Conservation (phyloP, 2,113 vertebrate genomes). For the Murina feae region DNA sequence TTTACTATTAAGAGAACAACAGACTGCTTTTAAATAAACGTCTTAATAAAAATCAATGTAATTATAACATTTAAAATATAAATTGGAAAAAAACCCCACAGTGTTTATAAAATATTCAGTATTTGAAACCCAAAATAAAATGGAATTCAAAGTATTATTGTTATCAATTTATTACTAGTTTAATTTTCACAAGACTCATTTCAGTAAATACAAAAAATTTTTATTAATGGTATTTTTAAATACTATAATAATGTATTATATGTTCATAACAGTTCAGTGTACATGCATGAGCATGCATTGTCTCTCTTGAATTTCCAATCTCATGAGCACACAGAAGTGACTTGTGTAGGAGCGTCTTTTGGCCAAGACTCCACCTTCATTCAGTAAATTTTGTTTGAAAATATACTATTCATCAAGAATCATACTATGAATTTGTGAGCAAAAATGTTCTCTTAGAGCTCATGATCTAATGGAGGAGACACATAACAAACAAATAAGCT, state of each 20-base stretch:
- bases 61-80: slow-evolving; percentile 31
- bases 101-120: slow-evolving; percentile 17
- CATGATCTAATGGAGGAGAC: neutral
- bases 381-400: neutral
- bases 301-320: neutral
- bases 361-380: neutral
- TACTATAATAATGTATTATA: neutral
- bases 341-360: neutral
- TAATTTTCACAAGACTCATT: slow-evolving; percentile 13
- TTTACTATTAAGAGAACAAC: slow-evolving; percentile 38
- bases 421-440: neutral
- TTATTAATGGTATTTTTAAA: neutral
- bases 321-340: neutral
- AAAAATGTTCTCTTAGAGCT: neutral
- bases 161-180: slow-evolving; percentile 2
- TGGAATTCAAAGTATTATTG: slow-evolving; percentile 6
- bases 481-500: neutral
- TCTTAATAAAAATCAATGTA: slow-evolving; percentile 27
- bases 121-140: slow-evolving; percentile 2
- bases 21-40: slow-evolving; percentile 39
- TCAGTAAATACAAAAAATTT: neutral
- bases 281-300: neutral
- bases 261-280: neutral
- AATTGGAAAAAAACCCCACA: neutral
- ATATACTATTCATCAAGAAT: neutral